Evolutionary conservation across 2,113 vertebrate genomes (phyloP).

Genomic region (Tympanuchus pallidicinctus): DNA sequence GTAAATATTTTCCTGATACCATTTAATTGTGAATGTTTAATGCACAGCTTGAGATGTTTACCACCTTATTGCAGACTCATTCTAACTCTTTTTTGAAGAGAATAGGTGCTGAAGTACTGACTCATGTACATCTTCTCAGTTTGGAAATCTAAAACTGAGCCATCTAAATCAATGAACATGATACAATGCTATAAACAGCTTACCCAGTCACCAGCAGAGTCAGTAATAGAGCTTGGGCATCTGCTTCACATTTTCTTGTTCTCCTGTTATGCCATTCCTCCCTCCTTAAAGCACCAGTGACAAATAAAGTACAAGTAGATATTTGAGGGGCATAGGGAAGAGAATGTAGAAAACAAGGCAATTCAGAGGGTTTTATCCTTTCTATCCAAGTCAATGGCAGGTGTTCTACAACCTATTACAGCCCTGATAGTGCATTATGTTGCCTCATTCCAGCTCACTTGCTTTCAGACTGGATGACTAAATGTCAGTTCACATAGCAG

Average conservation of each 20-base stretch:
- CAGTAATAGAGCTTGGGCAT: constrained; percentile 13
- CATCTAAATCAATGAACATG: constrained; percentile 32
- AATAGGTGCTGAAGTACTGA: constrained; percentile 22
- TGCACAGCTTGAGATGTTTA: background rate
- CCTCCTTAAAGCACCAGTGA: constrained; percentile 33
- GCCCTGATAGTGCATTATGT: constrained; percentile 1
- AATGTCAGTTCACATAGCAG: constrained; percentile 26
- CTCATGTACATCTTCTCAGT: background rate
- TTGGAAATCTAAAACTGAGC: constrained; percentile 27
- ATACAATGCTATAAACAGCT: constrained; percentile 23
- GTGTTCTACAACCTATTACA: constrained; percentile 62
- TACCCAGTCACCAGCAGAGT: background rate
- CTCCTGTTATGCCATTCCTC: background rate
- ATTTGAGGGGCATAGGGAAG: background rate
- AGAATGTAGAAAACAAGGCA: constrained; percentile 58
- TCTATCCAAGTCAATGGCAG: constrained; percentile 48
- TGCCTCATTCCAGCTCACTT: constrained; percentile 31
- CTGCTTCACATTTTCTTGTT: constrained; percentile 45
- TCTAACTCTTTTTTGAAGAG: background rate
- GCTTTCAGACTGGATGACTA: constrained; percentile 19
- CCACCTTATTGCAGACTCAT: background rate
- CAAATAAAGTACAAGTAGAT: constrained; percentile 16
- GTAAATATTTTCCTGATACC: background rate
- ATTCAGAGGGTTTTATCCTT: constrained; percentile 46
- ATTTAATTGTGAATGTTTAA: background rate